Evolutionary conservation across 64 coral and sea anemone species (phyloP).

Genomic region (Catalaphyllia jardinei): DNA sequence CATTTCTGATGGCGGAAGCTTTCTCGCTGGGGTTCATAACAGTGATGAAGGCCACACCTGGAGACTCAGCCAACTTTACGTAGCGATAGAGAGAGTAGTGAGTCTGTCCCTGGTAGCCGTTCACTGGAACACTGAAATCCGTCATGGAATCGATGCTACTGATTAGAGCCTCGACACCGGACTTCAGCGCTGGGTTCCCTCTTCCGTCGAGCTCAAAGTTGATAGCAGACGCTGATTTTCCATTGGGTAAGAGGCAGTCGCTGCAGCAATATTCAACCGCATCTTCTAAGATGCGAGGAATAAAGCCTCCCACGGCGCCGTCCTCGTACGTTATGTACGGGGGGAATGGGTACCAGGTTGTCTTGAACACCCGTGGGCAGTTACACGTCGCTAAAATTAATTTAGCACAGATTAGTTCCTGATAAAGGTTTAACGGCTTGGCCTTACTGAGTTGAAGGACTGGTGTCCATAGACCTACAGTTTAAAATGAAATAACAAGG

Average conservation of each 20-base stretch:
- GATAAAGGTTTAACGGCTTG: too few species aligned
- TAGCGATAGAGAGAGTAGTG: conserved; percentile 22
- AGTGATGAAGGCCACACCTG: conserved; percentile 48
- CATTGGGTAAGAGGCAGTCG: conserved; percentile 18
- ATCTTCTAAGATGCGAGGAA: conserved; percentile 18
- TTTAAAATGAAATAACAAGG: too few species aligned
- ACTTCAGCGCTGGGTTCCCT: conserved; percentile 9
- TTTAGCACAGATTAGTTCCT: background rate
- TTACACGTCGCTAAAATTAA: conserved; percentile 28
- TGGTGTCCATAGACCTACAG: too few species aligned
- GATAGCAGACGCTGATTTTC: background rate
- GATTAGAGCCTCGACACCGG: background rate
- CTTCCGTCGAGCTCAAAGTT: conserved; percentile 35
- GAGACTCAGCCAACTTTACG: conserved; percentile 40
- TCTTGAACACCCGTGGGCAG: conserved; percentile 19
- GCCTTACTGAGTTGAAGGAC: too few species aligned
- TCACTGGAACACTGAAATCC: conserved; percentile 33
- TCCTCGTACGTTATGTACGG: conserved; percentile 26
- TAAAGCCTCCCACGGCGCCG: conserved; percentile 3
- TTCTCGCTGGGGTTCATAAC: background rate
- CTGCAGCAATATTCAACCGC: conserved; percentile 18
- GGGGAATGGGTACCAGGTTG: conserved; percentile 31
- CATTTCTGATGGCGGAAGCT: conserved; percentile 2
- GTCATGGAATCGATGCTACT: background rate
- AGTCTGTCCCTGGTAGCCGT: conserved; percentile 35